These are phyloP conservation scores for Dascyllus trimaculatus DNA, from an alignment of 2,113 vertebrate species.

Conservation along the genomic window DNA sequence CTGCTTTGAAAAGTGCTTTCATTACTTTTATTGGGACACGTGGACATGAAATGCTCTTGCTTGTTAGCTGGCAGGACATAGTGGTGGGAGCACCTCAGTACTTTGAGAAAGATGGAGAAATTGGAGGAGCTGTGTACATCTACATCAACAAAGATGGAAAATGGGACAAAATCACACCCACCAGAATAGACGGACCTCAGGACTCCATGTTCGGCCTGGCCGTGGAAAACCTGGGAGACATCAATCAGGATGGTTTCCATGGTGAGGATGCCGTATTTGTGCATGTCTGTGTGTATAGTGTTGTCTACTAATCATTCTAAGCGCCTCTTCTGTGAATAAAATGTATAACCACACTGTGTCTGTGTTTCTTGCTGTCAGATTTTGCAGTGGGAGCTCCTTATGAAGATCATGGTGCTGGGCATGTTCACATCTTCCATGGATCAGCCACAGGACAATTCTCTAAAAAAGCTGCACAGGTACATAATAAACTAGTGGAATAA, in stretches of 20 bases:
- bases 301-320: not conserved
- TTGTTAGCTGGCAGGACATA: conserved; percentile 93
- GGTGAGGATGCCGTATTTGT: conserved; percentile 55
- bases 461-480: conserved; percentile 86
- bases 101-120: conserved; percentile 90
- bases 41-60: not conserved
- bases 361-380: conserved; percentile 83
- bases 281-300: not conserved
- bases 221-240: conserved; percentile 89
- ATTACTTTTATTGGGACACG: not conserved
- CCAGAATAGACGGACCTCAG: conserved; percentile 88
- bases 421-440: conserved; percentile 92
- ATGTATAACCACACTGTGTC: not conserved
- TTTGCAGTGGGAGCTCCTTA: conserved; percentile 95
- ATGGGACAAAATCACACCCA: conserved; percentile 86
- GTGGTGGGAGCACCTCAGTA: conserved; percentile 97
- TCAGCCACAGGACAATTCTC: conserved; percentile 82
- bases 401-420: conserved; percentile 84
- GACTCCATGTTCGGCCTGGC: conserved; percentile 97
- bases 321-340: not conserved
- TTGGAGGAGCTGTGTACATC: conserved; percentile 93
- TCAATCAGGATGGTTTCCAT: conserved; percentile 73
- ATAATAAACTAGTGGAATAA: not conserved
- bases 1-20: not conserved
- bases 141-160: conserved; percentile 91